Conservation (phyloP, 2,888 invertebrate species). For the Eubasilissa splendida region DNA sequence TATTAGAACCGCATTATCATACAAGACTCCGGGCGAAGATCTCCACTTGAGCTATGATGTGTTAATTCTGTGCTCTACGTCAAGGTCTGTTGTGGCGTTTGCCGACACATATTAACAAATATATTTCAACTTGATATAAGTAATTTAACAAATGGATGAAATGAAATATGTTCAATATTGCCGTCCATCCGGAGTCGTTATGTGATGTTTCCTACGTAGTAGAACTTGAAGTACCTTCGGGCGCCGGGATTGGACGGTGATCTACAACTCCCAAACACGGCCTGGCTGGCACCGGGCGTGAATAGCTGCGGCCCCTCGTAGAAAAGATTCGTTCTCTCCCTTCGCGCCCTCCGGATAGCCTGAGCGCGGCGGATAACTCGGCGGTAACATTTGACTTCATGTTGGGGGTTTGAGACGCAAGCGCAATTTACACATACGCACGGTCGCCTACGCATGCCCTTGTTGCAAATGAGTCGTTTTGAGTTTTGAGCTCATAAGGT, state of each 20-base stretch:
- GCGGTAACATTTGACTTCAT: neutral
- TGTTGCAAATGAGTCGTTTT: neutral
- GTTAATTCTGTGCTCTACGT: no score
- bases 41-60: no score
- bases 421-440: neutral
- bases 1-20: no score
- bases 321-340: neutral
- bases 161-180: no score
- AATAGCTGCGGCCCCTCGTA: neutral
- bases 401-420: neutral
- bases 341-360: neutral
- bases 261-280: neutral
- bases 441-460: constrained; percentile 10
- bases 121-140: no score
- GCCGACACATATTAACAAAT: no score
- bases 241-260: neutral
- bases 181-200: no score
- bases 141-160: no score
- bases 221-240: neutral
- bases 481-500: neutral
- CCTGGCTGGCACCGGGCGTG: neutral
- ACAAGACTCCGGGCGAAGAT: no score
- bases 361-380: neutral
- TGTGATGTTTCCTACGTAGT: no score
- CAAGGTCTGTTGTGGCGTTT: no score